phyloP scores from a whole-genome alignment of 2,888 invertebrate genomes.

The Catocala nupta region DNA sequence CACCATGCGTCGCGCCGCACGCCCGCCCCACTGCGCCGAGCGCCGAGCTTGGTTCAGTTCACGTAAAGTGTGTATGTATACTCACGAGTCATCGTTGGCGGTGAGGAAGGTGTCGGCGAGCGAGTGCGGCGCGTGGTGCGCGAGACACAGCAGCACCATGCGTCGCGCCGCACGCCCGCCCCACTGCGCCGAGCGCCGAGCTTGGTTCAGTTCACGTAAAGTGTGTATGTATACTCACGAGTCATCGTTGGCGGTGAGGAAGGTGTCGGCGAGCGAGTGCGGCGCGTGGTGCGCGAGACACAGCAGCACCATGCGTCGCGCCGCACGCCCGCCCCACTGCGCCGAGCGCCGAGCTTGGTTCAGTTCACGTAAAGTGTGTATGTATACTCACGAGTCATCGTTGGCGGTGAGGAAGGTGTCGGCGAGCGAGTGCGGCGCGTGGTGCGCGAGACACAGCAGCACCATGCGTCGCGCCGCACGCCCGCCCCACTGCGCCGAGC shows the following conservation, averaged over 20 bases:
- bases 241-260: conserved; percentile 48
- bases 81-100: conserved; percentile 59
- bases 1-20: conserved; percentile 95
- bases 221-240: conserved; percentile 49
- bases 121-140: conserved; percentile 63
- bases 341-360: conserved; percentile 69
- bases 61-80: conserved; percentile 80
- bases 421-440: conserved; percentile 52
- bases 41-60: conserved; percentile 78
- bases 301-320: conserved; percentile 93
- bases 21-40: conserved; percentile 90
- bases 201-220: conserved; percentile 88
- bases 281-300: conserved; percentile 72
- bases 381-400: conserved; percentile 60
- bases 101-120: conserved; percentile 34
- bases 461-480: conserved; percentile 95
- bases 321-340: conserved; percentile 92
- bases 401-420: conserved; percentile 31
- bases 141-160: conserved; percentile 90
- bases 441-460: conserved; percentile 73
- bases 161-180: conserved; percentile 92
- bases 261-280: conserved; percentile 39
- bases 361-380: conserved; percentile 86
- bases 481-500: conserved; percentile 90
- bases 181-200: conserved; percentile 87